A percentile compares a stretch with the other conserved stretches of the same genome.
Conservation (phyloP, 2,888 invertebrate genomes). For the Drosophila nr. fundita region DNA sequence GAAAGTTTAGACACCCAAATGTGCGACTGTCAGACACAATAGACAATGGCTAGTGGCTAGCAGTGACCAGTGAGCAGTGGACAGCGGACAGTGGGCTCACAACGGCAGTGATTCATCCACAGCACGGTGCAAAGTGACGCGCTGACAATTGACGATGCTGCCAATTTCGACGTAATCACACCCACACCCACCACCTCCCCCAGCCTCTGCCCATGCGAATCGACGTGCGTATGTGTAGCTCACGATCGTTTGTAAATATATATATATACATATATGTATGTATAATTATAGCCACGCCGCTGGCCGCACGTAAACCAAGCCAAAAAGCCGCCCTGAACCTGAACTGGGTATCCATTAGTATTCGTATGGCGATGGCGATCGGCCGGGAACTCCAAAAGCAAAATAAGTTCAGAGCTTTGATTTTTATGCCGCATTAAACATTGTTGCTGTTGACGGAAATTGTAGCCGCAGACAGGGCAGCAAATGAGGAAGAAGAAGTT, state of each 20-base stretch:
- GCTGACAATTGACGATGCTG: slow-evolving; percentile 16
- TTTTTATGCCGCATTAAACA: slow-evolving; percentile 32
- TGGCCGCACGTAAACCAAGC: slow-evolving; percentile 53
- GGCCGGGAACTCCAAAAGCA: slow-evolving; percentile 43
- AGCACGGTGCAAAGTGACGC: slow-evolving; percentile 22
- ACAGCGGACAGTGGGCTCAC: slow-evolving; percentile 21
- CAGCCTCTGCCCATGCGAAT: neutral
- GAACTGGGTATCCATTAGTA: slow-evolving; percentile 42
- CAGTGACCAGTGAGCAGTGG: slow-evolving; percentile 26
- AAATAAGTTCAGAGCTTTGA: neutral
- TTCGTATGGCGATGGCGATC: slow-evolving; percentile 27
- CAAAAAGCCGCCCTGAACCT: slow-evolving; percentile 32
- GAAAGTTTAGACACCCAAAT: neutral
- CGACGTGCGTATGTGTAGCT: slow-evolving; percentile 17
- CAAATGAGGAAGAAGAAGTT: neutral
- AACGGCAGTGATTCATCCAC: neutral
- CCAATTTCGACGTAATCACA: slow-evolving; percentile 27
- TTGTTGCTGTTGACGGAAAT: slow-evolving; percentile 36
- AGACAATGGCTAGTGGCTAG: neutral
- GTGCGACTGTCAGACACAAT: slow-evolving; percentile 2
- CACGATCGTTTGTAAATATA: neutral
- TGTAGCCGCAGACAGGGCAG: slow-evolving; percentile 9
- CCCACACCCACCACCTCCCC: neutral
- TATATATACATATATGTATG: neutral
- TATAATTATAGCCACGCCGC: neutral